phyloP scores from a whole-genome alignment of 2,113 vertebrate species.

The Passer domesticus region DNA sequence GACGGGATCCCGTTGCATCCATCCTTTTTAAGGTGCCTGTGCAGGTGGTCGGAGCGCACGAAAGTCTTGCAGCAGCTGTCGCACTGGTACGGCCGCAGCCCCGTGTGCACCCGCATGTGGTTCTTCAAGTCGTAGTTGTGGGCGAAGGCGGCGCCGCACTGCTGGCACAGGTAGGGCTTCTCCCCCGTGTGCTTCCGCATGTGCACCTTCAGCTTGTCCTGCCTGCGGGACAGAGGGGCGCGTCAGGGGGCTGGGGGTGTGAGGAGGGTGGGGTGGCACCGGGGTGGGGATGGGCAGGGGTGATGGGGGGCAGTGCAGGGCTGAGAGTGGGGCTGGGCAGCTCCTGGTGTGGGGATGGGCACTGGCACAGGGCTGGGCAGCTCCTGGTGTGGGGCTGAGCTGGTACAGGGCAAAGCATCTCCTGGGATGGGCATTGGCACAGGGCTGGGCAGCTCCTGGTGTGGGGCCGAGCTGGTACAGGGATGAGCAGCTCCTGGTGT shows the following conservation, averaged over 20 bases:
- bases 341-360: not conserved
- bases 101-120: constrained; percentile 98
- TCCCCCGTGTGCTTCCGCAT: constrained; percentile 98
- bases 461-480: not conserved
- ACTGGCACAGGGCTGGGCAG: not conserved
- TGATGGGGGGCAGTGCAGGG: too few species aligned
- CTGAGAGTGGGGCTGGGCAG: not conserved
- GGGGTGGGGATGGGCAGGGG: too few species aligned
- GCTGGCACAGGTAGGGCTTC: constrained; percentile 97
- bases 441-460: not conserved
- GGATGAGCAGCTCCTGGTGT: not conserved
- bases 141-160: constrained; percentile 95
- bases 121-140: constrained; percentile 99
- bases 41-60: constrained; percentile 96
- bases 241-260: too few species aligned
- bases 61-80: constrained; percentile 99
- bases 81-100: constrained; percentile 97
- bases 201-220: constrained; percentile 99
- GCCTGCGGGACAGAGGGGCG: constrained; percentile 68
- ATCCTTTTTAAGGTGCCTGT: constrained; percentile 98
- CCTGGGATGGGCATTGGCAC: not conserved
- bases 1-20: constrained; percentile 97
- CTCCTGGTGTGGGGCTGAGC: not conserved
- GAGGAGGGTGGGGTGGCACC: too few species aligned
- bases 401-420: too few species aligned